Evolutionary conservation across 2,113 vertebrate species (phyloP).

Genomic region (Barbus barbus): DNA sequence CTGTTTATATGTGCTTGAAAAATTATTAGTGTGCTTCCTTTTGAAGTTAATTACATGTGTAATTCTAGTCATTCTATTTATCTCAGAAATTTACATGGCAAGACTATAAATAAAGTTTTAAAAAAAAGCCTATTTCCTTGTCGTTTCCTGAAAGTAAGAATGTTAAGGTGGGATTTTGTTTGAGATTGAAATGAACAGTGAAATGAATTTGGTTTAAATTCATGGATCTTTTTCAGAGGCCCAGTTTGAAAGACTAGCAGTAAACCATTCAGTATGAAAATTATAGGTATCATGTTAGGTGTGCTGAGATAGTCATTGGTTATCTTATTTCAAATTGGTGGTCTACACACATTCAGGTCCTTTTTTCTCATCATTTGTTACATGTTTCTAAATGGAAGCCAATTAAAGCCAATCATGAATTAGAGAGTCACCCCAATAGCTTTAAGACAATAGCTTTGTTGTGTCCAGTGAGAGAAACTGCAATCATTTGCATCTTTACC

Average conservation of each 20-base stretch:
- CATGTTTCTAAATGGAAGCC: not conserved
- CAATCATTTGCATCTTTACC: slow-evolving; percentile 15
- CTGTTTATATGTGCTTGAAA: slow-evolving; percentile 50
- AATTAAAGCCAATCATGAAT: slow-evolving; percentile 5
- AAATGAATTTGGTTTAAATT: not conserved
- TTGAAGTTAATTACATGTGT: too few relatives aligned
- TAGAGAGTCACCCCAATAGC: not conserved
- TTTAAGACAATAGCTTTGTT: slow-evolving; percentile 36
- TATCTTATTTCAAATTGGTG: slow-evolving; percentile 21
- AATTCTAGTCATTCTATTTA: too few relatives aligned
- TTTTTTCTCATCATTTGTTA: slow-evolving; percentile 7
- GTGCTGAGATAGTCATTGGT: not conserved
- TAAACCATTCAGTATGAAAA: slow-evolving; percentile 1
- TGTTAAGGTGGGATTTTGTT: not conserved
- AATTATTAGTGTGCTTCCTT: too few relatives aligned
- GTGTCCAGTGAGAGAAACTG: not conserved
- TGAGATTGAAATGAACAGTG: not conserved
- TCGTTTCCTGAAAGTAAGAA: not conserved
- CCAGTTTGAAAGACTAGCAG: not conserved
- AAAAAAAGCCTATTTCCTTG: not conserved
- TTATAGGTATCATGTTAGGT: not conserved
- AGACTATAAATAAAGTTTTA: slow-evolving; percentile 35
- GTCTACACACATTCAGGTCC: not conserved
- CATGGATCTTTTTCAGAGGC: not conserved
- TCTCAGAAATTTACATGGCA: not conserved